Evolutionary conservation across 2,797 vertebrate genomes (phyloP), one percentile per base, ranked within the genome.

Genomic region (Hyperoplus lanceolatus): DNA sequence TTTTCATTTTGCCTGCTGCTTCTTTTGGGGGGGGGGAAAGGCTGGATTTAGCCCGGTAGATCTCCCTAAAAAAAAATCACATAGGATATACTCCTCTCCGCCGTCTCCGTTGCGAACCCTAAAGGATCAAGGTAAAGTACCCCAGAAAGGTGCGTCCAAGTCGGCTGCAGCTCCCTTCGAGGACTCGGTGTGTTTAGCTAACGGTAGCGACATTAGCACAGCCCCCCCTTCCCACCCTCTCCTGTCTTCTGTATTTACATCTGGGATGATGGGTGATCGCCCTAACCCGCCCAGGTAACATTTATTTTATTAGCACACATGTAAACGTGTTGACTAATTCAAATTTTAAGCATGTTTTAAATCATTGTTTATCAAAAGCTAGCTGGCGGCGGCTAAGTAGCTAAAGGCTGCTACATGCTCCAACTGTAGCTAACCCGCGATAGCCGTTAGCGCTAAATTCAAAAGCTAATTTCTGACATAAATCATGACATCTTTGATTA

Each of bases 51-150:
- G 84, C 88, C 83, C 86, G 86, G 67, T 84, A 90, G 75, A 86
- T 86, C 80, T 70, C 79, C 83, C 29, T 29, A 82, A 83, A 29
- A 29, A 29, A 29, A 29, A 29, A 29, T 29, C 29, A 91, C 83
- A 76, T 84, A 91, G 93, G 91, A 92, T 86, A 84, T 29, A 87
- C 87, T 90, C 80, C 77, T 82, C 75, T 63, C 68, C 92, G 81
- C 80, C 87, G 88, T 92, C 90, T 93, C 89, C 92, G 89, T 89
- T 75, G 89, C 88, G 79, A 90, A 83, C 80, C 87, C 85, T 89
- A 92, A 92, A 95, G 94, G 95, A 95, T 95, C 93, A 88, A 95
- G 95, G 94, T 95, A 94, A 95, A 93, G 91, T 92, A 90, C 82
- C 69, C 54, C 84, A 64, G 89, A 81, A 85, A 80, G 77, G 77